Evolutionary conservation across 2,113 vertebrate genomes (phyloP), one percentile per base, ranked within the genome.

Genomic region (Nestor notabilis): DNA sequence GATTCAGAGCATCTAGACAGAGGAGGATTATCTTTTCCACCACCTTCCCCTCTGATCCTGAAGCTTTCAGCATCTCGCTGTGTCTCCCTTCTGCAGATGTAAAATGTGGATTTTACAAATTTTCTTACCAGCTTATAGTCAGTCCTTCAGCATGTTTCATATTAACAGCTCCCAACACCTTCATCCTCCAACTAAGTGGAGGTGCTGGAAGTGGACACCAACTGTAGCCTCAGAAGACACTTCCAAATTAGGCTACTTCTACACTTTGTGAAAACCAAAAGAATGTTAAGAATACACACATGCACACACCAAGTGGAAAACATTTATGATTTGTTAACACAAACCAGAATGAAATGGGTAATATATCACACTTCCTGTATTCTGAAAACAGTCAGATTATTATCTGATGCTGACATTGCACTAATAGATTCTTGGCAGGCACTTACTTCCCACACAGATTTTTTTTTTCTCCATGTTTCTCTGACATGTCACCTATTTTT

Each of bases 401-500:
- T 94, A 71, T 71, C 76, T 87, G 83, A 71, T 64, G 41, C 33
- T 89, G 66, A 90, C 83, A 77, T 76, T 49, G 7, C 84, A 86
- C 55, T 91, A 72, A 78, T 70, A 68, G 69, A 46, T 82, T 76
- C 44, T 86, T 95, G 84, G 87, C 85, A 75, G 52, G n/a, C 56
- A 81, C 33, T 68, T 89, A 21, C 94, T 92, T 87, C 33, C 46
- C 5, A 27, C 58, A 37, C 25, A 75, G 29, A 11, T 35, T 60
- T 90, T 91, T 92, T 91, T 75, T 86, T 39, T 69, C 50, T 55
- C 17, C 5, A 9, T 80, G 58, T 90, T 95, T 90, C 46, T 70
- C 49, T 71, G 92, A 92, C 50, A 71, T 70, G 60, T 55, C 72
- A 89, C 28, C 93, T 55, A 87, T 63, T 96, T 91, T 95, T 90